Base-by-base conservation (phyloP, 2,113 vertebrate genomes). In the Scomber scombrus region DNA sequence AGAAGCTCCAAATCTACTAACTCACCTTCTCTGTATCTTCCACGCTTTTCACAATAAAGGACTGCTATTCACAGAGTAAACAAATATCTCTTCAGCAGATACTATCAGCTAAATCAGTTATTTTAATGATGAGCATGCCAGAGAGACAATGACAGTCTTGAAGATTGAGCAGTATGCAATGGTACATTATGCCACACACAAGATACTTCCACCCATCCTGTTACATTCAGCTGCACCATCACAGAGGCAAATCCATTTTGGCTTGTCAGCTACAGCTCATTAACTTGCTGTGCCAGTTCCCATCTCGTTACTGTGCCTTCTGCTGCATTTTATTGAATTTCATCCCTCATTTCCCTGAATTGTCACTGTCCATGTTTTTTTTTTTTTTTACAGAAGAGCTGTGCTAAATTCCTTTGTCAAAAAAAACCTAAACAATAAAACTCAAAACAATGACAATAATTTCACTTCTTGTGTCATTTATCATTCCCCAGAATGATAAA, bases 51-150 rank as follows among this genome's bases (percentile, higher is more conserved):
- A 11, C 3, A 7, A 15, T 84, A 55, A 88, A 86, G 82, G 68
- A 57, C 46, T 19, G 45, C 64, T 49, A 71, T 90, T 92, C 78
- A 86, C 19, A 47, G 50, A 46, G 76, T 43, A 63, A 55, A 82
- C 86, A 64, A 49, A 11, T 3, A 68, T 65, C 81, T 73, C 26
- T 68, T 82, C 85, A 79, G 68, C 71, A 74, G 84, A 87, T 75
- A 82, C 68, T 71, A 87, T 78, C 82, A 69, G 76, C 70, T 86
- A 80, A 89, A 87, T 71, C 45, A 78, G 82, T 88, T 88, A 86
- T 89, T 82, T 63, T 88, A 57, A 90, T 80, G 75, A 86, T 50
- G 69, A 75, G 67, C 60, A 34, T 14, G 73, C 78, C 74, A 26
- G 64, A 5, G 60, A 80, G 57, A 88, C 81, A 84, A 81, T 81